phyloP scores from a whole-genome alignment of 2,888 invertebrate species.

The Patella pellucida region DNA sequence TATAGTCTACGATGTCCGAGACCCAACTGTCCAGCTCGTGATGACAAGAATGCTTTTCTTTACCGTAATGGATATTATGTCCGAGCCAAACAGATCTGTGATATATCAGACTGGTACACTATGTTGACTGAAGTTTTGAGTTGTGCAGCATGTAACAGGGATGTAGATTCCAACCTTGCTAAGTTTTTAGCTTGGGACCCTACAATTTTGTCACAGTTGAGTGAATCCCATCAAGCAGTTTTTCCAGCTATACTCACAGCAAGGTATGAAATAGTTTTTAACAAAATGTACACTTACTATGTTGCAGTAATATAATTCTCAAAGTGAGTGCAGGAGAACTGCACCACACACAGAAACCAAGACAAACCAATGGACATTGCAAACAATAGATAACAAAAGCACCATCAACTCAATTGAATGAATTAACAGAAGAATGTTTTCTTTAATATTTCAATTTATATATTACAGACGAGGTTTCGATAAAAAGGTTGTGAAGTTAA shows the following conservation, averaged over 20 bases:
- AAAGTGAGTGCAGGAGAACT: no score
- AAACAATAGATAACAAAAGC: no score
- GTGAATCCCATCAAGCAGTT: neutral
- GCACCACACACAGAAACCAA: no score
- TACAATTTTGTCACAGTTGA: neutral
- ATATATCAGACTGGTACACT: constrained; percentile 14
- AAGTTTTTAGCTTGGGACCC: neutral
- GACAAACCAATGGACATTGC: no score
- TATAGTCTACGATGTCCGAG: constrained; percentile 11
- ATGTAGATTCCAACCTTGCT: neutral
- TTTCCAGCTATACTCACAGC: constrained; percentile 16
- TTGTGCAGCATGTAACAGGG: neutral
- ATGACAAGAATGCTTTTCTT: neutral
- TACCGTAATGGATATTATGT: neutral
- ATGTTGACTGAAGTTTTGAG: constrained; percentile 13
- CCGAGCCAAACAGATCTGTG: constrained; percentile 8
- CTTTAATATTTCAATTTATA: no score
- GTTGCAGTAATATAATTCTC: no score
- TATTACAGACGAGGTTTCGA: no score
- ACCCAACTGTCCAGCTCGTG: neutral
- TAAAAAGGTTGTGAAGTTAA: neutral
- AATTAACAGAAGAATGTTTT: no score
- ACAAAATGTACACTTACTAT: no score
- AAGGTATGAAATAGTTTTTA: neutral
- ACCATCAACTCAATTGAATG: no score